These are phyloP conservation scores for Palloptera scutellata DNA, from an alignment of 2,888 invertebrate genomes.

Conservation along the genomic window DNA sequence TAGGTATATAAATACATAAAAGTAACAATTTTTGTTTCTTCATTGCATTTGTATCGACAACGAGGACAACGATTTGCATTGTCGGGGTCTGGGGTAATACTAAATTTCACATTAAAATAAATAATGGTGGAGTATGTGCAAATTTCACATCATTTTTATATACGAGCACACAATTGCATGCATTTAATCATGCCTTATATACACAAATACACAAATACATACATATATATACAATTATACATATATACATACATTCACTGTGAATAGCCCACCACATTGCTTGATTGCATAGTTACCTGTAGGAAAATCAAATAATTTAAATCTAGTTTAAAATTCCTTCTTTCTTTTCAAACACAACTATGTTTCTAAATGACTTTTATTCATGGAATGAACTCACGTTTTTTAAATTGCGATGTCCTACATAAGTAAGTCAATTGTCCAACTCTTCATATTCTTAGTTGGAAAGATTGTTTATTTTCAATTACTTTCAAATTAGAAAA, in stretches of 20 bases:
- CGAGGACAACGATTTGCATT: background rate
- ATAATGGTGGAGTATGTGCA: constrained; percentile 28
- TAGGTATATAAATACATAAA: background rate
- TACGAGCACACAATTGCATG: constrained; percentile 27
- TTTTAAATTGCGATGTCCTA: too few relatives aligned
- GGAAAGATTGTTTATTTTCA: too few relatives aligned
- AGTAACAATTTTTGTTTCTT: background rate
- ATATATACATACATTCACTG: background rate
- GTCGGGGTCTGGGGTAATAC: background rate
- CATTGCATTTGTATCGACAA: background rate
- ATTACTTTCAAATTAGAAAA: too few relatives aligned
- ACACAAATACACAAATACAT: background rate
- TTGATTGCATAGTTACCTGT: too few relatives aligned
- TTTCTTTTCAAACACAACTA: too few relatives aligned
- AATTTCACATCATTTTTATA: constrained; percentile 23
- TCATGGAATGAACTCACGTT: too few relatives aligned
- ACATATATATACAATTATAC: background rate
- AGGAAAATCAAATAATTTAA: too few relatives aligned
- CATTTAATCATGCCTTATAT: constrained; percentile 24
- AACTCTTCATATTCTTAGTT: too few relatives aligned
- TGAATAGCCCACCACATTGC: background rate
- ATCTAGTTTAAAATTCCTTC: too few relatives aligned
- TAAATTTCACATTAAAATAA: constrained; percentile 24
- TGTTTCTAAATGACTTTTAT: too few relatives aligned
- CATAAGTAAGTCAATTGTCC: too few relatives aligned